Percentiles rank a stretch among this genome's conserved stretches.
Evolutionary conservation across 2,888 invertebrate genomes (phyloP).

Genomic region (Pseudococcus viburni): DNA sequence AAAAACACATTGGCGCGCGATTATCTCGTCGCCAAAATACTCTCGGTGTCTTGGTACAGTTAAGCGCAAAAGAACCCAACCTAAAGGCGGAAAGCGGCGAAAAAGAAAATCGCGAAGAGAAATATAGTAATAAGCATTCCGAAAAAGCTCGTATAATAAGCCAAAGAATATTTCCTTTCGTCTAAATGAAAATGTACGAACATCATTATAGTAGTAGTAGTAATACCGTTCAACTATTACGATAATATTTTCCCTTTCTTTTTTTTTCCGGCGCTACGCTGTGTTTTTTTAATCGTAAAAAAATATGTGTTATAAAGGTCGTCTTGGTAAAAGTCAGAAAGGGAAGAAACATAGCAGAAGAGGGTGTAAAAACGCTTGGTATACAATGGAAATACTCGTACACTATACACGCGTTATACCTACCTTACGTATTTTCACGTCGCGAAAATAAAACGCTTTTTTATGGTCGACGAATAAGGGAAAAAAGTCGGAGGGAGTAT

Average conservation of each 20-base stretch:
- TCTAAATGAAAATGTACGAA: constrained; percentile 45
- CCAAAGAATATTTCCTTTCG: constrained; percentile 38
- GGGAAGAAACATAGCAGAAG: neutral
- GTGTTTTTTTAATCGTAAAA: neutral
- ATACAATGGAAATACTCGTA: neutral
- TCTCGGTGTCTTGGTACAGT: too few relatives aligned
- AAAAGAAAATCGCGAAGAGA: neutral
- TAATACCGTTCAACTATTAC: constrained; percentile 24
- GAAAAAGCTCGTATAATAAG: constrained; percentile 29
- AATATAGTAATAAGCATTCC: constrained; percentile 24
- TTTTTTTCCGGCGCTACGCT: neutral
- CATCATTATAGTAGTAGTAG: constrained; percentile 21
- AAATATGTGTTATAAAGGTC: constrained; percentile 27
- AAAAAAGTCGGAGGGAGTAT: neutral
- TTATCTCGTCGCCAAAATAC: neutral
- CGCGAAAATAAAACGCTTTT: constrained; percentile 35
- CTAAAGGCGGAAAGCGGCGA: neutral
- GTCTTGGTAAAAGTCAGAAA: constrained; percentile 13
- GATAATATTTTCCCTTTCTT: constrained; percentile 33
- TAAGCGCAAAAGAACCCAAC: neutral
- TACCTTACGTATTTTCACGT: constrained; percentile 4
- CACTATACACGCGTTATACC: neutral
- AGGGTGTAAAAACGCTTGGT: neutral
- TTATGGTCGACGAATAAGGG: neutral
- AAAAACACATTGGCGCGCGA: constrained; percentile 23